Conservation (phyloP, 2,113 vertebrate species). For the Percopsis transmontana region DNA sequence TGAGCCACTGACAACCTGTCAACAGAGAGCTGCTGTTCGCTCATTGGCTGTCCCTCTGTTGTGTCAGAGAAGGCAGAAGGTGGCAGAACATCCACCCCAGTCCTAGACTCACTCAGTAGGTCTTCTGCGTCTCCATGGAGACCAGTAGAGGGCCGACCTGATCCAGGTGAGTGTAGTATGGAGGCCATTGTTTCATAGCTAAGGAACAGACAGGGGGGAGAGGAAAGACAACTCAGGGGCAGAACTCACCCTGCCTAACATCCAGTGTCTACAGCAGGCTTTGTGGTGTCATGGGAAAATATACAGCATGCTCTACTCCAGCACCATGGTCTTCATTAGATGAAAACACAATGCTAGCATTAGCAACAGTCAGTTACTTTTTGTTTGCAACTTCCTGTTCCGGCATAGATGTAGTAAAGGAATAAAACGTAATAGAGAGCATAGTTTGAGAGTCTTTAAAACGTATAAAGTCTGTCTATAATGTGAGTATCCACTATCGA, state of each 20-base stretch:
- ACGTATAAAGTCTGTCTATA: too few species aligned
- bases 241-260: constrained; percentile 35
- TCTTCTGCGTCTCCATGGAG: constrained; percentile 14
- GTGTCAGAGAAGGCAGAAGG: constrained; percentile 44
- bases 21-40: constrained; percentile 9
- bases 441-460: not conserved
- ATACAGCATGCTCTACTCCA: constrained; percentile 38
- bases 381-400: constrained; percentile 22
- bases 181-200: constrained; percentile 59
- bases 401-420: constrained; percentile 61
- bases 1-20: not conserved
- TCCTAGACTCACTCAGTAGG: constrained; percentile 7
- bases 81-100: constrained; percentile 31
- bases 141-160: constrained; percentile 16
- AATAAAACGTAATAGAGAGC: constrained; percentile 42
- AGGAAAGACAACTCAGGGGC: constrained; percentile 39
- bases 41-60: constrained; percentile 3
- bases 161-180: constrained; percentile 48
- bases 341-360: too few species aligned
- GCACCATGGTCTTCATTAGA: too few species aligned
- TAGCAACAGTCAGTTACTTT: too few species aligned
- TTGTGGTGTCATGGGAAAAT: constrained; percentile 19
- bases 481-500: too few species aligned
- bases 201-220: constrained; percentile 49
- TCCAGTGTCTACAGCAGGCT: constrained; percentile 9